phyloP scores from a whole-genome alignment of 2,888 invertebrate genomes.

The Lithophane leautieri region DNA sequence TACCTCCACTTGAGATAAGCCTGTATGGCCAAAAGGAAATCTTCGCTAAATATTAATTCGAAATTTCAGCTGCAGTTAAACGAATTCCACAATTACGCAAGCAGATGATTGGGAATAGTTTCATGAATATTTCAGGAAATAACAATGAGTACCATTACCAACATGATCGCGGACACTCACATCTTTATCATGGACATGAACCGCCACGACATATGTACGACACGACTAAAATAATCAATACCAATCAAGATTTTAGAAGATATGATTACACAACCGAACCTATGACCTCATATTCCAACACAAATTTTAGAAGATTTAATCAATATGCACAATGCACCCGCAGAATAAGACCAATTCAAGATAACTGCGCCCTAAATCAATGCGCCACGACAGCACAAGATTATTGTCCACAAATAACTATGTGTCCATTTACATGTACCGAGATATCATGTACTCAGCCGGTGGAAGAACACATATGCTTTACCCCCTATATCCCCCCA shows the following conservation, averaged over 20 bases:
- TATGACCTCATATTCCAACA: constrained; percentile 50
- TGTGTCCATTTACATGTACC: constrained; percentile 41
- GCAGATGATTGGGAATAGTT: constrained; percentile 66
- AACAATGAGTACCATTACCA: constrained; percentile 68
- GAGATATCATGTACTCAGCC: constrained; percentile 48
- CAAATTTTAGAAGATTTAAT: constrained; percentile 70
- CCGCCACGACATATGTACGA: constrained; percentile 47
- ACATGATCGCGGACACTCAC: constrained; percentile 77
- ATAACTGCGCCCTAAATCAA: constrained; percentile 55
- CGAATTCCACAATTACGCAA: constrained; percentile 63
- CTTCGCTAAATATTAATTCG: neutral
- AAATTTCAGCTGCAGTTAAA: constrained; percentile 73
- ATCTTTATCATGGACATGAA: constrained; percentile 76
- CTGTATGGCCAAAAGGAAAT: neutral
- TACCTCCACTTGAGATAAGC: neutral
- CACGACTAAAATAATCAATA: constrained; percentile 59
- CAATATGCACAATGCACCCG: constrained; percentile 74
- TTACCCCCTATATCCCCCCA: constrained; percentile 31
- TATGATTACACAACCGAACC: constrained; percentile 68
- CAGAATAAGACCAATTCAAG: constrained; percentile 47
- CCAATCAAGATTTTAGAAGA: constrained; percentile 70
- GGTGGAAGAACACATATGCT: constrained; percentile 43
- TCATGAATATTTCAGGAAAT: constrained; percentile 67
- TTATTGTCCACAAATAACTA: constrained; percentile 53
- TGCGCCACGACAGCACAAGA: constrained; percentile 71